Conservation (phyloP, 1,140 invertebrate genomes). For the Coenobita brevimanus region DNA sequence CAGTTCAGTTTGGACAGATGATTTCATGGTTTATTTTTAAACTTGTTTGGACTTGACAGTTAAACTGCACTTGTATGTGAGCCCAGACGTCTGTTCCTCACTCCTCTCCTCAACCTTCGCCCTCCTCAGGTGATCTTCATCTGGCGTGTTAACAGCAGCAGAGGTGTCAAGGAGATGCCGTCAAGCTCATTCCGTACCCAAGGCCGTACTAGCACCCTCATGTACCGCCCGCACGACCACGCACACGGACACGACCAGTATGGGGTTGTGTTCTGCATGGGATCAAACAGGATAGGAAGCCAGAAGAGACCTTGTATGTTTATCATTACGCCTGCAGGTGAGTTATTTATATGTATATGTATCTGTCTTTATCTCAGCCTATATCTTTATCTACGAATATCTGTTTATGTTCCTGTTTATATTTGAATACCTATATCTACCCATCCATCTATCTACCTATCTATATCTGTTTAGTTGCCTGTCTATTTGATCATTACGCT, state of each 20-base stretch:
- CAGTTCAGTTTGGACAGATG: too few species aligned
- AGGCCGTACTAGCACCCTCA: conserved; percentile 27
- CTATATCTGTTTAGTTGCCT: too few species aligned
- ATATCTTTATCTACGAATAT: too few species aligned
- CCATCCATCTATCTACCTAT: too few species aligned
- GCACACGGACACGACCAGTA: conserved; percentile 76
- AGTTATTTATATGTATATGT: too few species aligned
- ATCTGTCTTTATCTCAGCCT: too few species aligned
- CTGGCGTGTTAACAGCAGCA: conserved; percentile 50
- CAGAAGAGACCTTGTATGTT: conserved; percentile 87
- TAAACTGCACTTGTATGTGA: neutral
- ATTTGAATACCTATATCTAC: too few species aligned
- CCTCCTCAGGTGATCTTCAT: conserved; percentile 19
- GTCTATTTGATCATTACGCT: too few species aligned
- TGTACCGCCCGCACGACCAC: conserved; percentile 39
- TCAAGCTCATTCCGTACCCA: conserved; percentile 1
- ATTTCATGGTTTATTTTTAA: too few species aligned
- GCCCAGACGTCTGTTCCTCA: neutral
- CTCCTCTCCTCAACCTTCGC: neutral
- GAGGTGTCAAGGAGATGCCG: conserved; percentile 37
- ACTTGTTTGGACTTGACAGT: neutral
- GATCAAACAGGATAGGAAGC: conserved; percentile 85
- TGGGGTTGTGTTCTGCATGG: conserved; percentile 89
- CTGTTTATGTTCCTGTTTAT: too few species aligned
- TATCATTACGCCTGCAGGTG: conserved; percentile 86